A percentile compares a stretch with the other conserved stretches of the same genome.
These are phyloP conservation scores for Myodes glareolus DNA, from an alignment of 2,113 vertebrate species.

Conservation along the genomic window DNA sequence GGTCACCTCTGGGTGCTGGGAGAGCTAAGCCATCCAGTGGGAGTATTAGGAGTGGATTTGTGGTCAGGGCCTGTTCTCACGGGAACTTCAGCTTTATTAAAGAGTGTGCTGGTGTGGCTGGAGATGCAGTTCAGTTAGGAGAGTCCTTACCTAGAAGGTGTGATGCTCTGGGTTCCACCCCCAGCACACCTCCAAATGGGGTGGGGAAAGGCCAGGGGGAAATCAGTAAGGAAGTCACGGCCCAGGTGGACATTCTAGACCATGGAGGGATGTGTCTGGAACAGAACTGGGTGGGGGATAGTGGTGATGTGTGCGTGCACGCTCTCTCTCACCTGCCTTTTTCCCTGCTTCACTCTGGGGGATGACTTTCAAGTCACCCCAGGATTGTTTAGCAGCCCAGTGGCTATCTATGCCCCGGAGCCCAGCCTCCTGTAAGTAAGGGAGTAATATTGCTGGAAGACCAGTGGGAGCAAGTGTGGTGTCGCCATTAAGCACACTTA, in stretches of 20 bases:
- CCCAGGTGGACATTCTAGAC: background rate
- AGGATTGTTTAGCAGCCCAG: background rate
- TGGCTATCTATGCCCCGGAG: background rate
- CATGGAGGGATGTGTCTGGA: background rate
- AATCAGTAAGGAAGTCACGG: background rate
- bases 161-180: background rate
- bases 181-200: background rate
- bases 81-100: background rate
- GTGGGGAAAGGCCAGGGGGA: background rate
- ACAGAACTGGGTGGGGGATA: background rate
- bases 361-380: background rate
- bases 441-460: background rate
- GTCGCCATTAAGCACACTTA: background rate
- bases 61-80: background rate
- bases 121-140: background rate
- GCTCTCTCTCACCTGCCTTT: background rate
- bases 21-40: background rate
- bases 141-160: background rate
- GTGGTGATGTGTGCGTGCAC: background rate
- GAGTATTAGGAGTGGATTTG: background rate
- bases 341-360: background rate
- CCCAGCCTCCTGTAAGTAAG: background rate
- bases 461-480: background rate
- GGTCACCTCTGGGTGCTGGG: background rate
- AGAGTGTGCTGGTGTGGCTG: background rate